Conservation (phyloP, 1,140 invertebrate species). For the Drosophila equinoxialis region DNA sequence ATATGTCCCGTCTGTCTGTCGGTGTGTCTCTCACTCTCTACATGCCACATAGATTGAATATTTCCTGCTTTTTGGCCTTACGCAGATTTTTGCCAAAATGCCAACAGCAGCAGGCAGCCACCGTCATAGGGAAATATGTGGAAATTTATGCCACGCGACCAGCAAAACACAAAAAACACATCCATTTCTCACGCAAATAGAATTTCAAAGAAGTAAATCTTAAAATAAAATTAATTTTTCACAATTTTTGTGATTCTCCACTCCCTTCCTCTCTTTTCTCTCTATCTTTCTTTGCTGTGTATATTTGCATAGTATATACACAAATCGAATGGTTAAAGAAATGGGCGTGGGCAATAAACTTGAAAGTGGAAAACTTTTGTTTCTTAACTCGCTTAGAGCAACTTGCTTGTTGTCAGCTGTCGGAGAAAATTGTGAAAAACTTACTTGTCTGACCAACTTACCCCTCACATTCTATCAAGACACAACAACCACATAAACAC, state of each 20-base stretch:
- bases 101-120: constrained; percentile 13
- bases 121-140: constrained; percentile 56
- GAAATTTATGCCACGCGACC: constrained; percentile 61
- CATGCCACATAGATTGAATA: constrained; percentile 75
- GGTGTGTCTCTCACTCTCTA: constrained; percentile 29
- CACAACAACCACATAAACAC: no score
- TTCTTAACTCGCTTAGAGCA: constrained; percentile 55
- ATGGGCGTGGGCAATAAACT: constrained; percentile 40
- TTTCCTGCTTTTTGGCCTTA: constrained; percentile 56
- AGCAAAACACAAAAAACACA: constrained; percentile 20
- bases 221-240: constrained; percentile 68
- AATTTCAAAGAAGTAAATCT: constrained; percentile 76
- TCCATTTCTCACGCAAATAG: constrained; percentile 55
- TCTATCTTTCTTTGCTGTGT: background rate
- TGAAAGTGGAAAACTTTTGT: constrained; percentile 59
- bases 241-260: constrained; percentile 53
- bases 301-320: background rate
- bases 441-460: background rate
- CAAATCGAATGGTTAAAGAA: background rate
- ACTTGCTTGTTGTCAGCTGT: constrained; percentile 24
- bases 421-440: constrained; percentile 10
- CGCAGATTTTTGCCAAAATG: constrained; percentile 69
- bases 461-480: background rate
- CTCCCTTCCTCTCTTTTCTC: constrained; percentile 2
- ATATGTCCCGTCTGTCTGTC: background rate